Evolutionary conservation across 2,888 invertebrate species (phyloP).

Genomic region (Torymus auratus): DNA sequence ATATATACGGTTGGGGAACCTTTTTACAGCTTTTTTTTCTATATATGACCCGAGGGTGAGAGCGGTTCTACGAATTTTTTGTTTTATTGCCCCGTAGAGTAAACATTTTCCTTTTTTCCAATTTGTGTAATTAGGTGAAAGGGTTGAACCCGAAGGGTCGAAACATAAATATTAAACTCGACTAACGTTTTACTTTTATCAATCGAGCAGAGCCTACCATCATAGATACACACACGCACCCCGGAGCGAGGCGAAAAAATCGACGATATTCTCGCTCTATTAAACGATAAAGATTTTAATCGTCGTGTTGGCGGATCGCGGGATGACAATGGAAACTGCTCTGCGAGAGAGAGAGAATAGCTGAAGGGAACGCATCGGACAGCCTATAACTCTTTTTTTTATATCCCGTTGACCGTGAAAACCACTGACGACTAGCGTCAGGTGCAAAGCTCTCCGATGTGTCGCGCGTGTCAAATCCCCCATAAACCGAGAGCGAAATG

Average conservation of each 20-base stretch:
- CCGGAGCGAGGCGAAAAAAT: background rate
- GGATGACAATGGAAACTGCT: constrained; percentile 25
- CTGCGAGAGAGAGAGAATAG: constrained; percentile 33
- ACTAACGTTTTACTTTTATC: constrained; percentile 13
- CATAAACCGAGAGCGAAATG: constrained; percentile 66
- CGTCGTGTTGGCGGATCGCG: constrained; percentile 3
- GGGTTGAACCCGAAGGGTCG: constrained; percentile 23
- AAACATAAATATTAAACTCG: constrained; percentile 31
- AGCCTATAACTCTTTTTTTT: constrained; percentile 57
- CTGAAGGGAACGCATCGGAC: constrained; percentile 20
- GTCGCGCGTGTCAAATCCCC: constrained; percentile 69
- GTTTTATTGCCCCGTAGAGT: constrained; percentile 32
- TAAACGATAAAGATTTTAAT: constrained; percentile 50
- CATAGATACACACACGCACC: too few relatives aligned
- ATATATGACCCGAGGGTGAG: background rate
- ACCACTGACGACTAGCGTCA: constrained; percentile 70
- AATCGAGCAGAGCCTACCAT: background rate
- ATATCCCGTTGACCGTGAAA: constrained; percentile 63
- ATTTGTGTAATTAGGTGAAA: constrained; percentile 42
- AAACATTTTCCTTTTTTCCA: constrained; percentile 45
- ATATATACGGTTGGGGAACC: constrained; percentile 18
- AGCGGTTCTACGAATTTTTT: constrained; percentile 25
- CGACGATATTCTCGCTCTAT: constrained; percentile 22
- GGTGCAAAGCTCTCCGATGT: constrained; percentile 68
- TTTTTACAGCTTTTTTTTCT: constrained; percentile 36